Evolutionary conservation across 2,888 invertebrate species (phyloP).

Genomic region (Agrilus mali): DNA sequence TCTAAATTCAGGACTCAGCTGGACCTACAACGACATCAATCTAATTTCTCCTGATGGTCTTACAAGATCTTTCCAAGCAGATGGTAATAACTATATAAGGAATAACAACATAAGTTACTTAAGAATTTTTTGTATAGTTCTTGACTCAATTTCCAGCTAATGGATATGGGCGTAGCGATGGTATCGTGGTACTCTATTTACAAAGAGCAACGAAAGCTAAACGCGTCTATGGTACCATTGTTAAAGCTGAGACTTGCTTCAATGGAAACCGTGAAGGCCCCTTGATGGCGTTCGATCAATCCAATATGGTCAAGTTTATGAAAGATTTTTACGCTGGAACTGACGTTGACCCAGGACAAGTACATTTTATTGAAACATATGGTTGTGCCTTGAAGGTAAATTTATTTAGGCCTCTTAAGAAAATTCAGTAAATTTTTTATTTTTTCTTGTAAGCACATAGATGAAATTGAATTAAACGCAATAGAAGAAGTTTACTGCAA

Average conservation of each 20-base stretch:
- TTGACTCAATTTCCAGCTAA: conserved; percentile 37
- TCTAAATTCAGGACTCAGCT: conserved; percentile 45
- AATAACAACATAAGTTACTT: no score
- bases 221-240: conserved; percentile 40
- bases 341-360: conserved; percentile 28
- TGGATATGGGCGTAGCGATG: conserved; percentile 78
- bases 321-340: conserved; percentile 43
- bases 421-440: no score
- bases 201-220: conserved; percentile 50
- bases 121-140: not conserved
- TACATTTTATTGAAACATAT: conserved; percentile 31
- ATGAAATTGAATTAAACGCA: conserved; percentile 75
- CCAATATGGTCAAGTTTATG: conserved; percentile 35
- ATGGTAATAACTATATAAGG: conserved; percentile 37
- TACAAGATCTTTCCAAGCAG: conserved; percentile 51
- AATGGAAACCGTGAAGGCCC: conserved; percentile 40
- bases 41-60: conserved; percentile 48
- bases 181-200: conserved; percentile 57
- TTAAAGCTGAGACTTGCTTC: conserved; percentile 42
- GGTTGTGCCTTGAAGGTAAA: conserved; percentile 28
- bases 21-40: conserved; percentile 48
- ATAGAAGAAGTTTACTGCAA: conserved; percentile 83
- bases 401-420: no score
- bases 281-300: conserved; percentile 23
- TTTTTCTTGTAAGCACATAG: conserved; percentile 23